Evolutionary conservation across 2,113 vertebrate species (phyloP).

Genomic region (Oreocharis arfaki): DNA sequence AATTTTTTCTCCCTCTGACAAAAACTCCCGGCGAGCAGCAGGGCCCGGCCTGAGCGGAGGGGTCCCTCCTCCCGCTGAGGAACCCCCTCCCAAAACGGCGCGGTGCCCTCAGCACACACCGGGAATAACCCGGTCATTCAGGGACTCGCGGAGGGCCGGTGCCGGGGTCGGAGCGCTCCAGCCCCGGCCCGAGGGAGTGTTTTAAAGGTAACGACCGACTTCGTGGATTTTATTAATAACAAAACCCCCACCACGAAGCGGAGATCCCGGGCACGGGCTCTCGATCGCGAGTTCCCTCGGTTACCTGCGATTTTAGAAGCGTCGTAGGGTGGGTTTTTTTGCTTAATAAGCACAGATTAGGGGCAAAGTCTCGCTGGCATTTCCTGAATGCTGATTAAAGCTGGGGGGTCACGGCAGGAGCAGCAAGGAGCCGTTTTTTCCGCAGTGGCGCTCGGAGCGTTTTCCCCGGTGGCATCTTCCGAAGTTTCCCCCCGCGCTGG

Average conservation of each 20-base stretch:
- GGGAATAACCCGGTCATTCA: not conserved
- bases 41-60: not conserved
- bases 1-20: not conserved
- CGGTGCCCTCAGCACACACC: accelerated
- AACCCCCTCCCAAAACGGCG: not conserved
- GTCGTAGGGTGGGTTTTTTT: not conserved
- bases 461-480: not conserved
- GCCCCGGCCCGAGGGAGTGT: not conserved
- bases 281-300: no score
- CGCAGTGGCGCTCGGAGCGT: not conserved
- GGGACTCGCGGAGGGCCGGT: not conserved
- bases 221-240: not conserved
- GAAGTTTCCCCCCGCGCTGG: not conserved
- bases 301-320: not conserved
- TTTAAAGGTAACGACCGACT: not conserved
- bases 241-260: accelerated
- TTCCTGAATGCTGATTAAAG: not conserved
- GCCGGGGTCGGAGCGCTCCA: not conserved
- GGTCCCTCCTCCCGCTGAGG: not conserved
- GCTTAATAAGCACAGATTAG: not conserved
- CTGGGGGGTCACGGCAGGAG: not conserved
- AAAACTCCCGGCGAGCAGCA: not conserved
- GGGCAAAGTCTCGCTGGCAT: not conserved
- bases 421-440: not conserved
- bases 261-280: not conserved